These are phyloP conservation scores for Leptinotarsa haldemani DNA, from an alignment of 2,888 invertebrate species.

Conservation along the genomic window DNA sequence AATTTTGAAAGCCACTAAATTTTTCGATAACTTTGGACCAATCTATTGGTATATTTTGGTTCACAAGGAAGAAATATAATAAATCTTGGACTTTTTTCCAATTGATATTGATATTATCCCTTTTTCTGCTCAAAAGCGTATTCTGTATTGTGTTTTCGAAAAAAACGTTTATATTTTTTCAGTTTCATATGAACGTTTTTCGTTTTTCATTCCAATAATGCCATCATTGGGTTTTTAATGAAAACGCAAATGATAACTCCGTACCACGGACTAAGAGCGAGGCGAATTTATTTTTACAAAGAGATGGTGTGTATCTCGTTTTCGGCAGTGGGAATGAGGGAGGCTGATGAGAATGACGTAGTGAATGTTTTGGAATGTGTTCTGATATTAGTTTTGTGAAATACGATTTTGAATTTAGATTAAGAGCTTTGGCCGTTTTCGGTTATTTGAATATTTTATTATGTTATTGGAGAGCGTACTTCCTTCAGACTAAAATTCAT, in stretches of 20 bases:
- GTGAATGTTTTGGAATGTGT: slow-evolving; percentile 38
- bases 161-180: too few species aligned
- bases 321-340: slow-evolving; percentile 27
- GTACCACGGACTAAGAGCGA: slow-evolving; percentile 27
- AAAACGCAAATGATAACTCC: not conserved
- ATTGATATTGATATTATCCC: too few species aligned
- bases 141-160: too few species aligned
- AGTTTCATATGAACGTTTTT: too few species aligned
- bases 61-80: too few species aligned
- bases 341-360: slow-evolving; percentile 43
- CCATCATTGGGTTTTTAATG: too few species aligned
- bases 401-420: slow-evolving; percentile 62
- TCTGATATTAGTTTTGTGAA: slow-evolving; percentile 61
- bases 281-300: slow-evolving; percentile 40
- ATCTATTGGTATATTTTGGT: too few species aligned
- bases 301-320: slow-evolving; percentile 42
- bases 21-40: too few species aligned
- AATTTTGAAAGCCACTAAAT: too few species aligned
- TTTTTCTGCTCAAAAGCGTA: too few species aligned
- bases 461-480: slow-evolving; percentile 50
- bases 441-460: slow-evolving; percentile 61
- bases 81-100: too few species aligned
- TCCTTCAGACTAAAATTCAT: slow-evolving; percentile 2
- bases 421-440: slow-evolving; percentile 58
- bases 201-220: too few species aligned